Percentiles rank a stretch among this genome's conserved stretches.
Conservation (phyloP, 2,113 vertebrate genomes). For the Pitta sordida region DNA sequence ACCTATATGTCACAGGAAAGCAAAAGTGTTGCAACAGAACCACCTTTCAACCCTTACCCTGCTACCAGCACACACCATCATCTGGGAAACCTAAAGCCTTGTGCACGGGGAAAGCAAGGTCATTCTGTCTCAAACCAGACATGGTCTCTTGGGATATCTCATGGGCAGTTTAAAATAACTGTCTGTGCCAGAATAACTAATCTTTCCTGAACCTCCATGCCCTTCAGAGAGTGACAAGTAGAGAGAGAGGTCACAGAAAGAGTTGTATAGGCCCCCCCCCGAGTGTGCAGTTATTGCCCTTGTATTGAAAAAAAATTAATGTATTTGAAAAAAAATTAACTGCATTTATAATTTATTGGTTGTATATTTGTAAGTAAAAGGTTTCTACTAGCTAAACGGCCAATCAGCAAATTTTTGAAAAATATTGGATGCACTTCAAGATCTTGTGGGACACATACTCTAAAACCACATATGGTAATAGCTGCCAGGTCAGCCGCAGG, state of each 20-base stretch:
- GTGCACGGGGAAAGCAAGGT: neutral
- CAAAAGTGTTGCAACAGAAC: neutral
- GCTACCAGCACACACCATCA: neutral
- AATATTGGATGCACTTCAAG: neutral
- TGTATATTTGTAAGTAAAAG: neutral
- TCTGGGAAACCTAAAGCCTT: rapidly evolving
- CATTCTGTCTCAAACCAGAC: neutral
- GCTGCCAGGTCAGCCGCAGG: neutral
- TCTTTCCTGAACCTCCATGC: neutral
- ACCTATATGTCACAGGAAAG: neutral
- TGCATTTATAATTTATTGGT: neutral
- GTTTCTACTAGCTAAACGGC: neutral
- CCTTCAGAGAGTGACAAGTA: neutral
- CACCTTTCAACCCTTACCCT: neutral
- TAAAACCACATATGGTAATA: neutral
- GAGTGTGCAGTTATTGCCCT: no score
- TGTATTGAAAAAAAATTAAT: neutral
- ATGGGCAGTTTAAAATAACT: neutral
- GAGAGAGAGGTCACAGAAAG: neutral
- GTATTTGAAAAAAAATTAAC: neutral
- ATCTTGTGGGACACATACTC: neutral
- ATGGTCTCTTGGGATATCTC: neutral
- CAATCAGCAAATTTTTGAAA: neutral
- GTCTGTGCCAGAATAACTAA: neutral
- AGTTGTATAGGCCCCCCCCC: neutral